phyloP scores from a whole-genome alignment of 1,140 invertebrate genomes.

The Maconellicoccus hirsutus region DNA sequence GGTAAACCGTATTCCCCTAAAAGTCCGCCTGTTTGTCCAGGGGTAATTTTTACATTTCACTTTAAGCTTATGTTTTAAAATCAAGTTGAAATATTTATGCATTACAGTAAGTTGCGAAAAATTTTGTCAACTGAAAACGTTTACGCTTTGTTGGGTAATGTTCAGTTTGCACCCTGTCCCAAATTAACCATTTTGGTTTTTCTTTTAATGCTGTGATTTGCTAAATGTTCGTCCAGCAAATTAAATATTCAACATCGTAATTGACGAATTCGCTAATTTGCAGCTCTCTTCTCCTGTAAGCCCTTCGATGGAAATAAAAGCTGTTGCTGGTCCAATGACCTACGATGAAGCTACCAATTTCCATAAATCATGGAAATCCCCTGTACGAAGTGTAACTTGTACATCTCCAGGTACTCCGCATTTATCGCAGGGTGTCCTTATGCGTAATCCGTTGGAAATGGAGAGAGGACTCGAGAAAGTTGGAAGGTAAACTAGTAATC shows the following conservation, averaged over 20 bases:
- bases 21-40: conserved; percentile 8
- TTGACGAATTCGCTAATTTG: no score
- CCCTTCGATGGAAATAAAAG: conserved; percentile 57
- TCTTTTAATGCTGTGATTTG: no score
- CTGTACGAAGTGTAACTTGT: conserved; percentile 28
- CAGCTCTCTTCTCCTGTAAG: conserved; percentile 37
- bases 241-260: no score
- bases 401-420: conserved; percentile 29
- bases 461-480: conserved; percentile 74
- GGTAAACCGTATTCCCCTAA: conserved; percentile 43
- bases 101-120: no score
- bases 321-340: conserved; percentile 75
- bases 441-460: conserved; percentile 35
- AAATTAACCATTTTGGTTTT: no score
- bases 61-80: no score
- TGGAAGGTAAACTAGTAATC: conserved; percentile 47
- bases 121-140: no score
- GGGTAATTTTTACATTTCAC: neutral
- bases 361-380: conserved; percentile 57
- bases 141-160: no score
- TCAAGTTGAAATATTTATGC: no score
- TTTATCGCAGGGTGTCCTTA: conserved; percentile 29
- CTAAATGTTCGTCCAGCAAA: no score
- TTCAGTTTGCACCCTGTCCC: no score
- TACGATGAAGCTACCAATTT: conserved; percentile 57